phyloP scores from a whole-genome alignment of 2,113 vertebrate species.

The Megaceryle torquata region DNA sequence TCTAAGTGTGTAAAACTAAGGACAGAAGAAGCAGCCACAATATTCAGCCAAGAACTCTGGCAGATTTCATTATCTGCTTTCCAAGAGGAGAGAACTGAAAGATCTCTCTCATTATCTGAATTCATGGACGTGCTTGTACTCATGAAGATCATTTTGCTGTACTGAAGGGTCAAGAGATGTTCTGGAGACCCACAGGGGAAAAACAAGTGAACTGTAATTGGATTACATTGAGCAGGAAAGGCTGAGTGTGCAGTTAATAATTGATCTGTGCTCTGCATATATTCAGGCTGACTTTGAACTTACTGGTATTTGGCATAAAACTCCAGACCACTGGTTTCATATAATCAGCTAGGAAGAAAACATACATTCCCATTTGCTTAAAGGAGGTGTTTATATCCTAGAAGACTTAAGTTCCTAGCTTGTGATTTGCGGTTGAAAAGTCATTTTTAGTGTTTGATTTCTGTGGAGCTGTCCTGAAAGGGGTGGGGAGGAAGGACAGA shows the following conservation, averaged over 20 bases:
- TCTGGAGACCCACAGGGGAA: conserved; percentile 4
- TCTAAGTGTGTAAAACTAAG: background rate
- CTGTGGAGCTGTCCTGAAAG: background rate
- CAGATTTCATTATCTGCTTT: conserved; percentile 30
- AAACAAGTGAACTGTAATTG: conserved; percentile 26
- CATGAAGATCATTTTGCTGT: background rate
- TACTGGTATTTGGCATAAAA: background rate
- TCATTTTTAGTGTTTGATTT: background rate
- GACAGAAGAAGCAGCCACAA: background rate
- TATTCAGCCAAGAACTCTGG: background rate
- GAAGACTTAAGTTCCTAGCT: background rate
- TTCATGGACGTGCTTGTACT: conserved; percentile 4
- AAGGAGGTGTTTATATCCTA: background rate
- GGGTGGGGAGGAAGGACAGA: background rate
- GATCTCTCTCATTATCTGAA: conserved; percentile 36
- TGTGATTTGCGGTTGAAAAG: background rate
- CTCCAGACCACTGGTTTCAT: background rate
- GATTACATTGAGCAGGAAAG: background rate
- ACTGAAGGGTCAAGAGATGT: conserved; percentile 10
- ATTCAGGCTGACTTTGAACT: background rate
- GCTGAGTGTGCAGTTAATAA: conserved; percentile 27
- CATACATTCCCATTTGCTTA: background rate
- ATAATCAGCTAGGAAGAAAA: background rate
- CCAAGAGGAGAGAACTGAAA: background rate
- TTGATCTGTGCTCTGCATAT: conserved; percentile 3